A percentile compares a stretch with the other conserved stretches of the same genome.
phyloP scores from a whole-genome alignment of 2,113 vertebrate species.

The Oriolus oriolus region DNA sequence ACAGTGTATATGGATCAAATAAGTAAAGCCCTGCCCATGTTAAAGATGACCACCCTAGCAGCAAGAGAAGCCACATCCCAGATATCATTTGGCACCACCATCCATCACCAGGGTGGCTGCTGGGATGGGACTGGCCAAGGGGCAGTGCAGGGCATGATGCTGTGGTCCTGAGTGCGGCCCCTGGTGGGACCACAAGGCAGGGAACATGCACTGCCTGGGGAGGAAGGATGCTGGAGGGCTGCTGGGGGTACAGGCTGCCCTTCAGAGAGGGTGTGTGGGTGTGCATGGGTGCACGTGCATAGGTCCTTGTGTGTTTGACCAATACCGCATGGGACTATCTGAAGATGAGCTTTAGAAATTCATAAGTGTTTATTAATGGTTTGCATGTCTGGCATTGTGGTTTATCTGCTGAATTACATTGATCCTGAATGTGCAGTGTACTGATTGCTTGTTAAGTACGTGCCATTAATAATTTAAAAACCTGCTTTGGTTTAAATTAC shows the following conservation, averaged over 20 bases:
- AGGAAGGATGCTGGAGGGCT: background rate
- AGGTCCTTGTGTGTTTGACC: fast-evolving
- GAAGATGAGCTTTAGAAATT: background rate
- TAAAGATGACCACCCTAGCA: background rate
- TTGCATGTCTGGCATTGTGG: background rate
- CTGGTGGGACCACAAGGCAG: background rate
- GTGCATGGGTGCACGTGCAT: fast-evolving
- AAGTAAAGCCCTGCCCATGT: background rate
- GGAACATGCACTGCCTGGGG: fast-evolving
- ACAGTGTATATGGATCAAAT: background rate
- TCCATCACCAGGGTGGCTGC: fast-evolving
- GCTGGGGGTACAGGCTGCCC: background rate
- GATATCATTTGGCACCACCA: fast-evolving
- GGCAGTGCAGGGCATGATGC: fast-evolving
- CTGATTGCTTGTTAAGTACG: background rate
- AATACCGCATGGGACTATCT: background rate
- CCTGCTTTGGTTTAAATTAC: background rate
- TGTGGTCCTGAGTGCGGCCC: background rate
- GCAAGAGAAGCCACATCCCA: background rate
- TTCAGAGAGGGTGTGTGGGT: fast-evolving
- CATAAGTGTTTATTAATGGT: background rate
- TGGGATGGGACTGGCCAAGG: fast-evolving
- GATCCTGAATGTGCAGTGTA: background rate
- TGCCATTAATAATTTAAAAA: conserved; percentile 18
- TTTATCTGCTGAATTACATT: background rate